Percentiles rank a stretch among this genome's conserved stretches.
These are phyloP conservation scores for Holotrichia oblita DNA, from an alignment of 1,140 invertebrate genomes.

Conservation along the genomic window DNA sequence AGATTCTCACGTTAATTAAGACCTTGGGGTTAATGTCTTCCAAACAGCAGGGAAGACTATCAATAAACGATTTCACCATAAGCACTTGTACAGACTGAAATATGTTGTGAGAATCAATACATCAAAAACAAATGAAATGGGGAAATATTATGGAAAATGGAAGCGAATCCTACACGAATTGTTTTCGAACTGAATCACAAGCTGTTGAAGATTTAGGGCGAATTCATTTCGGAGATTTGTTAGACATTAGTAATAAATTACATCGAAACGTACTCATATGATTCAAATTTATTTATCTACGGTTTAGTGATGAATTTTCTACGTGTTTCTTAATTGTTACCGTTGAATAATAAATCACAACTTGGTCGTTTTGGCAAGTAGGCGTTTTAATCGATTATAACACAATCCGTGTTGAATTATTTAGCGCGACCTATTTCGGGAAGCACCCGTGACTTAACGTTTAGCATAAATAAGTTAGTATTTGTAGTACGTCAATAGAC, in stretches of 20 bases:
- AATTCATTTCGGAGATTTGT: background rate
- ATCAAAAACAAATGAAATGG: background rate
- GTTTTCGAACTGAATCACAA: background rate
- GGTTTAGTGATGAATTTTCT: background rate
- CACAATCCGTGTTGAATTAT: slow-evolving; percentile 4
- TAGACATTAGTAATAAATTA: background rate
- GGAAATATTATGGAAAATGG: background rate
- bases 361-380: background rate
- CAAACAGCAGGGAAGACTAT: too few species aligned
- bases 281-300: background rate
- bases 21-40: too few species aligned
- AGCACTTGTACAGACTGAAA: too few species aligned
- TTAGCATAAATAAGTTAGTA: slow-evolving; percentile 5
- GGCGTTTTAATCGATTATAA: slow-evolving; percentile 6
- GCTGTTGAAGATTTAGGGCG: background rate
- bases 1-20: too few species aligned
- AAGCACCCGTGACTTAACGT: slow-evolving; percentile 11
- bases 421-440: background rate
- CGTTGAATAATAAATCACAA: background rate
- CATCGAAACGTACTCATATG: background rate
- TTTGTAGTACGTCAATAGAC: background rate
- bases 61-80: too few species aligned
- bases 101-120: too few species aligned
- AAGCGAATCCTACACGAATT: background rate
- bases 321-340: background rate